Evolutionary conservation across 92 coral and sea anemone genomes (phyloP).

Genomic region (Heliopora coerulea): DNA sequence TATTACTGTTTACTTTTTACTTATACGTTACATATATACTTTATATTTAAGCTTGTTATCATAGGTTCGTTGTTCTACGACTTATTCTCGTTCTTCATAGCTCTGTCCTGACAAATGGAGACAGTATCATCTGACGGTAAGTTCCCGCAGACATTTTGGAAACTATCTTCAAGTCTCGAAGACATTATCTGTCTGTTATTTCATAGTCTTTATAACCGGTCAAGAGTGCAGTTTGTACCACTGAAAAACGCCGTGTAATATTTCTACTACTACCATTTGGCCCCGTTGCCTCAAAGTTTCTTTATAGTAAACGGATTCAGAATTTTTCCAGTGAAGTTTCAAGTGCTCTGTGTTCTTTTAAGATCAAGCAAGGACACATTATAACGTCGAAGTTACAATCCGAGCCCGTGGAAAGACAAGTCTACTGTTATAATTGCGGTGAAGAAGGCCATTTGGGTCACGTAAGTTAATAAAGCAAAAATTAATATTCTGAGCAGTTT

Average conservation of each 20-base stretch:
- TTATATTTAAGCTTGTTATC: too few relatives aligned
- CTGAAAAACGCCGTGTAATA: too few relatives aligned
- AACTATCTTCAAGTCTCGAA: too few relatives aligned
- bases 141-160: too few relatives aligned
- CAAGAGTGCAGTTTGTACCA: too few relatives aligned
- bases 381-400: neutral
- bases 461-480: conserved; percentile 57
- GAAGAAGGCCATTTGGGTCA: conserved; percentile 71
- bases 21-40: too few relatives aligned
- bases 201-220: too few relatives aligned
- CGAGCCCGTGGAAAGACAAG: neutral
- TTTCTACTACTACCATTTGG: too few relatives aligned
- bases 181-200: too few relatives aligned
- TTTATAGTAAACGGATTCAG: too few relatives aligned
- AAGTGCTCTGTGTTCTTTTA: neutral
- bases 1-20: too few relatives aligned
- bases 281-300: neutral
- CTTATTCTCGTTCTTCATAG: conserved; percentile 30
- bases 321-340: neutral
- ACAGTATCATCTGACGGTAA: conserved; percentile 87
- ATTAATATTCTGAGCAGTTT: too few relatives aligned
- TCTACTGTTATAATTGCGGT: conserved; percentile 72
- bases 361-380: conserved; percentile 17
- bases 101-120: conserved; percentile 96
- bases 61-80: neutral